These are phyloP conservation scores for Pharmacophagus antenor DNA, from an alignment of 2,888 invertebrate genomes.

Conservation along the genomic window DNA sequence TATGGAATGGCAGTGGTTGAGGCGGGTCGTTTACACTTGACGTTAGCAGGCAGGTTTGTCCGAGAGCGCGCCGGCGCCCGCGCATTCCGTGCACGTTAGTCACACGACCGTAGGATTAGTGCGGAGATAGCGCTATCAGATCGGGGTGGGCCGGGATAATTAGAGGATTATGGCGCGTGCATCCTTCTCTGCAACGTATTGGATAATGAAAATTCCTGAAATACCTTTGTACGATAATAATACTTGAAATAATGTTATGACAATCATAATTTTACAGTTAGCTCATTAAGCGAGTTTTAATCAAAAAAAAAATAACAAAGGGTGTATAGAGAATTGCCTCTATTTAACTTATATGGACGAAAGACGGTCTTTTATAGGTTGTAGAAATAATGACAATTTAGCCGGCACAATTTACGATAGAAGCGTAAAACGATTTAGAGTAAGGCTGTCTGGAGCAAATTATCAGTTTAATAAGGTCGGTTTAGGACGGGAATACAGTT, in stretches of 20 bases:
- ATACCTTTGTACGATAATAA: neutral
- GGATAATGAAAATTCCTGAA: neutral
- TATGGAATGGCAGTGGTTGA: neutral
- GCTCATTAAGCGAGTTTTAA: too few species aligned
- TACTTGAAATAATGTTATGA: neutral
- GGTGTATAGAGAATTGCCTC: too few species aligned
- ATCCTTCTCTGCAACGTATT: conserved; percentile 12
- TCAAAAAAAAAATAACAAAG: too few species aligned
- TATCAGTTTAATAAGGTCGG: too few species aligned
- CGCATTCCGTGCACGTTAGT: conserved; percentile 43
- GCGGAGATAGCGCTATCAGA: conserved; percentile 54
- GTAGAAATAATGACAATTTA: too few species aligned
- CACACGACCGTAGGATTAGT: conserved; percentile 48
- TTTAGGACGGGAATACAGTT: too few species aligned
- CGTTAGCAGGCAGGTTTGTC: conserved; percentile 38
- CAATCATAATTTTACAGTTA: neutral
- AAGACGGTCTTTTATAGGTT: too few species aligned
- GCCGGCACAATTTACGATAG: too few species aligned
- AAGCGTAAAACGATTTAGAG: too few species aligned
- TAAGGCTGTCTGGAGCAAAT: too few species aligned
- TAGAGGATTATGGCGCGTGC: conserved; percentile 45
- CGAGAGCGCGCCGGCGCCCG: conserved; percentile 37
- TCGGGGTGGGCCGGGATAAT: conserved; percentile 50
- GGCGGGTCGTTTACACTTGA: conserved; percentile 28
- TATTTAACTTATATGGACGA: too few species aligned